Evolutionary conservation across 2,888 invertebrate species (phyloP), one percentile per base, ranked within the genome.

Genomic region (Apantesis nais): DNA sequence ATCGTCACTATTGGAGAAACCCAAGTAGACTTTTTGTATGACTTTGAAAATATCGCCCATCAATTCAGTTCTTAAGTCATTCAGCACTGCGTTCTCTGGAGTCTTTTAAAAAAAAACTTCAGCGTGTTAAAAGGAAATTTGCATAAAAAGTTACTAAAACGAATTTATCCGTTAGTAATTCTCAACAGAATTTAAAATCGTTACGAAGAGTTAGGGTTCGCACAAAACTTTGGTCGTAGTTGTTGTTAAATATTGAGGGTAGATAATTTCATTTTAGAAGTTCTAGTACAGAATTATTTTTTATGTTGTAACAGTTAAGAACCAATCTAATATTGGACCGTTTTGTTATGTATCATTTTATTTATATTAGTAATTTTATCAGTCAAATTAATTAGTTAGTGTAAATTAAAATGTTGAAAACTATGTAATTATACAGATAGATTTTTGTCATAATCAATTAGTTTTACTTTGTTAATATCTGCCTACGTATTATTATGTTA

Each of bases 81-180:
- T 68, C 58, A 25, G 37, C 5, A 48, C 22, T 34, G 12, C 19
- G 64, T 25, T 64, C 58, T 16, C 44, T 12, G 44, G 48, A 62
- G 37, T 34, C 62, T 67, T 31, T 44, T 34, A 62, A 48, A 25
- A 37, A 34, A 62, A 52, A 19, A n/a, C 48, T 31, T 34, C 62
- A 62, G 29, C 62, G 52, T 68, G 55, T 60, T 39, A 55, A 37
- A 58, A 62, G 29, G 22, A 37, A 55, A 68, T 62, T 62, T 55
- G 62, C 68, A 60, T 69, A 64, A 60, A 64, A 44, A 44, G 68
- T 58, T 44, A 69, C 64, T 58, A 31, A 64, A 68, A 64, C 44
- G 64, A 55, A 64, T 69, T 37, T 60, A 41, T n/a, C 29, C 11
- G 25, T 64, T 55, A 62, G 52, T 34, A 61, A 69, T 64, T 69